Percentiles rank a stretch among this genome's conserved stretches.
phyloP scores from a whole-genome alignment of 2,888 invertebrate genomes.

The Digitonthophagus gazella region DNA sequence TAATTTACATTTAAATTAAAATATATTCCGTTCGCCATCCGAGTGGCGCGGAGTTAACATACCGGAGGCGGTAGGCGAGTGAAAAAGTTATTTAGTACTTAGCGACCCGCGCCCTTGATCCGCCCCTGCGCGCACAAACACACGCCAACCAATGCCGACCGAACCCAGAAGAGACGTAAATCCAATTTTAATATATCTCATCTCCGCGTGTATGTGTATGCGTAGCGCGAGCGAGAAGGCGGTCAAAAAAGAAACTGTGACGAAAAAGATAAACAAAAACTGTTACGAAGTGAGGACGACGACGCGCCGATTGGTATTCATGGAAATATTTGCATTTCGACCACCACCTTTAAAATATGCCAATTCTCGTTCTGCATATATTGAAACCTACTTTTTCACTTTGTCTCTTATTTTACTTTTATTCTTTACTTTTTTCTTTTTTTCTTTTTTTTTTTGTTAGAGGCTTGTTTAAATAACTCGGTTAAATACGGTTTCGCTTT shows the following conservation, averaged over 20 bases:
- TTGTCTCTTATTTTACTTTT: too few relatives aligned
- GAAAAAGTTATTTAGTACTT: background rate
- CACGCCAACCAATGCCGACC: background rate
- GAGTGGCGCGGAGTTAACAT: background rate
- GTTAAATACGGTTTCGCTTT: too few relatives aligned
- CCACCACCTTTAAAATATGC: background rate
- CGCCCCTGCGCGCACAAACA: background rate
- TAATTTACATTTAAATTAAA: slow-evolving; percentile 27
- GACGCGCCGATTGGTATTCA: slow-evolving; percentile 7
- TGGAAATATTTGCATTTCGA: slow-evolving; percentile 8
- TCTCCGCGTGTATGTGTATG: background rate
- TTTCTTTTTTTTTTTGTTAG: too few relatives aligned
- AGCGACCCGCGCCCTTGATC: background rate
- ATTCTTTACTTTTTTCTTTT: background rate
- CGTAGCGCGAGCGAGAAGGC: too few relatives aligned
- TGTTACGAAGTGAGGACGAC: too few relatives aligned
- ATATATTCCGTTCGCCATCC: slow-evolving; percentile 21
- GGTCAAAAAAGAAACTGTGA: slow-evolving; percentile 3
- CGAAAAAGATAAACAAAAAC: background rate
- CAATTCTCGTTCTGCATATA: background rate
- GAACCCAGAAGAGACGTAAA: background rate
- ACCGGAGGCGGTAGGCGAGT: background rate
- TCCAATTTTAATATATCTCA: slow-evolving; percentile 10
- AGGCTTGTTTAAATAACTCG: too few relatives aligned
- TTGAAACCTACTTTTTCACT: background rate